phyloP scores from a whole-genome alignment of 1,140 invertebrate genomes.

The Kradibia gibbosae region DNA sequence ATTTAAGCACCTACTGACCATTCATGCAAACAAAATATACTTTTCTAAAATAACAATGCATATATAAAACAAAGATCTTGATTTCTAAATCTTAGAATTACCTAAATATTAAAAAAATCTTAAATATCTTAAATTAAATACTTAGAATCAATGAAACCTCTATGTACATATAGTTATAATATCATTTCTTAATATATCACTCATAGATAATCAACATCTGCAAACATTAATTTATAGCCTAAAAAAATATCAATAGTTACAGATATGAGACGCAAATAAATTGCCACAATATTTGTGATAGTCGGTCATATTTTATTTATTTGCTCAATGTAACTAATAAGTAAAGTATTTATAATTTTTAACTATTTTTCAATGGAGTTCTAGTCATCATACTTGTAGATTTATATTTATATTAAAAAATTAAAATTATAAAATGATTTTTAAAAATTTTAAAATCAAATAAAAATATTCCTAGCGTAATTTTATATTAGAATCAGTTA shows the following conservation, averaged over 20 bases:
- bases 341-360: constrained; percentile 24
- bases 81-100: neutral
- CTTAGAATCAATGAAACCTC: neutral
- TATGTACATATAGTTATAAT: too few species aligned
- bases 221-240: too few species aligned
- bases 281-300: too few species aligned
- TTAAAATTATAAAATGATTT: neutral
- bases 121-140: neutral
- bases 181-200: too few species aligned
- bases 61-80: neutral
- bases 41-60: neutral
- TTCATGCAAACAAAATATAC: neutral
- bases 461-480: neutral
- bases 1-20: neutral
- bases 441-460: constrained; percentile 3
- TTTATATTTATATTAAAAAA: neutral
- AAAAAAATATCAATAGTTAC: too few species aligned
- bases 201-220: too few species aligned
- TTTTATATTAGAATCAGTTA: constrained; percentile 7
- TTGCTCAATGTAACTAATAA: neutral
- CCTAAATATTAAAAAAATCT: neutral
- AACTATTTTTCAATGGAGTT: constrained; percentile 6
- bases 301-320: neutral
- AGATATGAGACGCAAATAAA: too few species aligned
- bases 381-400: neutral